Percentiles rank a stretch among this genome's conserved stretches.
phyloP scores from a whole-genome alignment of 2,888 invertebrate species.

The Melanostoma scalare region DNA sequence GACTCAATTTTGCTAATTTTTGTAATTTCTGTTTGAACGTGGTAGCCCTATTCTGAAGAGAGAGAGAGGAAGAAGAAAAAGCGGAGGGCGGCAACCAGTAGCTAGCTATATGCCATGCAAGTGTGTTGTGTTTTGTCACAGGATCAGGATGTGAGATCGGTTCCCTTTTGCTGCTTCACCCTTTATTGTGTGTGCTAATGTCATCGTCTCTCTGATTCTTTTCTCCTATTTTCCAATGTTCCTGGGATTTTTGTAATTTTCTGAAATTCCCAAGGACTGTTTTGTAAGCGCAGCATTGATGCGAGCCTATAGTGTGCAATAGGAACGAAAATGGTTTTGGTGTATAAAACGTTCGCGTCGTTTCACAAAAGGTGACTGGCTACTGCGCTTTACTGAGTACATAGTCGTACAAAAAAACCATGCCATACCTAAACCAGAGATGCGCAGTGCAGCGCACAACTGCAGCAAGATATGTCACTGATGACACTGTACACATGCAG shows the following conservation, averaged over 20 bases:
- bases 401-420: not conserved
- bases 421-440: not conserved
- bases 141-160: constrained; percentile 65
- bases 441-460: constrained; percentile 34
- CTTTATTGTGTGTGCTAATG: constrained; percentile 19
- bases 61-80: not conserved
- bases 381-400: constrained; percentile 35
- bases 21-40: constrained; percentile 59
- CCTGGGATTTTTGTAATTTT: constrained; percentile 71
- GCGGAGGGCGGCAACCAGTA: constrained; percentile 48
- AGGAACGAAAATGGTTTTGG: constrained; percentile 54
- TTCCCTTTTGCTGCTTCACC: constrained; percentile 55
- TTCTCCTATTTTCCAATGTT: constrained; percentile 60
- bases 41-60: not conserved
- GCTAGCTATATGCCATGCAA: too few relatives aligned
- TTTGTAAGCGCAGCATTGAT: constrained; percentile 35
- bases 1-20: constrained; percentile 78
- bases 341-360: constrained; percentile 12
- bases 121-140: constrained; percentile 50
- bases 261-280: constrained; percentile 66
- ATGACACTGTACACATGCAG: constrained; percentile 73
- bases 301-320: constrained; percentile 32
- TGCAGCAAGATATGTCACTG: constrained; percentile 63
- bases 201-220: constrained; percentile 55
- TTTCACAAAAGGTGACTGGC: constrained; percentile 53